Evolutionary conservation across 2,113 vertebrate species (phyloP).

Genomic region (Petaurus breviceps): DNA sequence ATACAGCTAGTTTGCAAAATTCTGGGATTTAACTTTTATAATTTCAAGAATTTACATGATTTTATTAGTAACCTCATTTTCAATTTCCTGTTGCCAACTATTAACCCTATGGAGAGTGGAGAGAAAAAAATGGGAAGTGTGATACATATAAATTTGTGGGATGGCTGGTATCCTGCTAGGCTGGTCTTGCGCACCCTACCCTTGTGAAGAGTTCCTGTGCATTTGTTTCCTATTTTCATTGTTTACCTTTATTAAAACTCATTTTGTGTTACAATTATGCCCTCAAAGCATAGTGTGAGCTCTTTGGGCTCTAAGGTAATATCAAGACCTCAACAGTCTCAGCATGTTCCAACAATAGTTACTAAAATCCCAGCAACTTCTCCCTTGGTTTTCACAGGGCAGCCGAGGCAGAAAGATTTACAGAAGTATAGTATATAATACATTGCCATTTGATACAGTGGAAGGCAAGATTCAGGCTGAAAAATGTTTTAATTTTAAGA

Average conservation of each 20-base stretch:
- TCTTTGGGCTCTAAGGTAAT: not conserved
- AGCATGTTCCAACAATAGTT: not conserved
- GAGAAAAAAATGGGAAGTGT: not conserved
- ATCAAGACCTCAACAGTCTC: not conserved
- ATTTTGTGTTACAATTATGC: not conserved
- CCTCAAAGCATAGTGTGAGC: not conserved
- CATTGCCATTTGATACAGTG: not conserved
- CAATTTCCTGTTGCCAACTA: not conserved
- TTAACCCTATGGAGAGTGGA: not conserved
- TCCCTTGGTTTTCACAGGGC: not conserved
- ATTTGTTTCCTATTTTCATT: not conserved
- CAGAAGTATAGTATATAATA: not conserved
- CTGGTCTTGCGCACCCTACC: not conserved
- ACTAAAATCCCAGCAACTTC: not conserved
- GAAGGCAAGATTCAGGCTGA: not conserved
- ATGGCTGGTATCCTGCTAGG: not conserved
- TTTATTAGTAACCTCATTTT: not conserved
- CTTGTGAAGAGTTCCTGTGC: not conserved
- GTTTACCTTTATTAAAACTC: not conserved
- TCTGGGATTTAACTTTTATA: not conserved
- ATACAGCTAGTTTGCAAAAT: not conserved
- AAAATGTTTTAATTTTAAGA: not conserved
- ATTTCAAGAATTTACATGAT: not conserved
- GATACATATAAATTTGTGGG: not conserved
- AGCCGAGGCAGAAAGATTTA: not conserved